phyloP scores from a whole-genome alignment of 1,140 invertebrate species.

The Odontomachus brunneus region DNA sequence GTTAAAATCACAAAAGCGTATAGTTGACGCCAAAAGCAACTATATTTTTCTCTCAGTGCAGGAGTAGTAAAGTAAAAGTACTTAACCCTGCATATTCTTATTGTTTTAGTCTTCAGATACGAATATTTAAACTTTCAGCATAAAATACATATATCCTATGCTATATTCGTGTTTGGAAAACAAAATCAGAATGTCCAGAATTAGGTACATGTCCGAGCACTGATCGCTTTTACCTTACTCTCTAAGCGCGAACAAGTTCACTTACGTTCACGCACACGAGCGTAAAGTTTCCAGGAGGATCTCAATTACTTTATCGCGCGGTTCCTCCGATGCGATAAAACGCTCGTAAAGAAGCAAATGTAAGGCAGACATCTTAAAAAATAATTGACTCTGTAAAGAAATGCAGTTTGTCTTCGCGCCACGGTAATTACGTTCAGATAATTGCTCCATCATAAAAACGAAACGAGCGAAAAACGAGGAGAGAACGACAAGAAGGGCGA shows the following conservation, averaged over 20 bases:
- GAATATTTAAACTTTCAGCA: no score
- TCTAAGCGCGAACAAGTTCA: neutral
- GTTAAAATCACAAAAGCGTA: no score
- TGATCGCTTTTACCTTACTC: no score
- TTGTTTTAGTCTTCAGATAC: no score
- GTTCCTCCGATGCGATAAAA: neutral
- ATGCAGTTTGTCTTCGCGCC: neutral
- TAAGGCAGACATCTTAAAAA: constrained; percentile 8
- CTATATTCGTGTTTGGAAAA: no score
- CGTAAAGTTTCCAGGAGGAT: neutral
- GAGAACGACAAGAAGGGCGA: neutral
- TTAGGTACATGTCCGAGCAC: no score
- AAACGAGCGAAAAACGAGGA: neutral
- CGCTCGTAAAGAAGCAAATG: neutral
- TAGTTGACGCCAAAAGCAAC: no score
- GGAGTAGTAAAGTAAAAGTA: no score
- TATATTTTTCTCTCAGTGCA: no score
- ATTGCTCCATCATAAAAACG: constrained; percentile 17
- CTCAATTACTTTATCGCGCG: neutral
- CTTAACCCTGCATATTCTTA: no score
- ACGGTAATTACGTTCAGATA: constrained; percentile 27
- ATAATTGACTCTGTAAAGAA: constrained; percentile 2
- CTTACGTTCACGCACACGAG: neutral
- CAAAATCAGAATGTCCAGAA: no score
- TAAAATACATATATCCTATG: no score